Base-by-base conservation (phyloP, 2,888 invertebrate species). In the Sclerodermus sp. region DNA sequence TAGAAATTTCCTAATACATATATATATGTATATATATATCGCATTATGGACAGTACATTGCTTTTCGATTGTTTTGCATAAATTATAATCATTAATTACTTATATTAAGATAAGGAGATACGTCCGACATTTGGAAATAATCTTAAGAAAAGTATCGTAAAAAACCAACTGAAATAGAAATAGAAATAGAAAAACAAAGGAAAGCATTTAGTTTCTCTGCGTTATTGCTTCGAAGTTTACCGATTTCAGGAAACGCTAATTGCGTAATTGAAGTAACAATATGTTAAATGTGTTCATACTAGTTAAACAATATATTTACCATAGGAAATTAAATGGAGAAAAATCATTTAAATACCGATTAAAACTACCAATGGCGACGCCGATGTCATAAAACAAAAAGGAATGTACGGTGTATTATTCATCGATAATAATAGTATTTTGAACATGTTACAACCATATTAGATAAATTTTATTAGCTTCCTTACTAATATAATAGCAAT, bases 231-330 rank as follows among this genome's bases (percentile, higher is more conserved):
- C 55, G 55, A 63, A 58, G 47, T 60, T 55, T 55, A 53, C 50
- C 43, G 54, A 64, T 57, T 64, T 66, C 59, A 58, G 53, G 56
- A 60, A 55, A 55, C 55, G 56, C 61, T 64, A 55, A 48, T 64
- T 56, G 53, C 57, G 51, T 60, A 60, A 60, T 60, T 62, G 47
- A 47, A 34, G 53, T 66, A 67, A 67, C 64, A 67, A 70, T 68
- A 70, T 62, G 62, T 71, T 69, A 45, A 68, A 71, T 71, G 73
- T 72, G 71, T 73, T 74, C 68, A 71, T 63, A 49, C 53, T 71
- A 67, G 64, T 60, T 55, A 58, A 66, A 64, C 58, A 55, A 53
- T 61, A 58, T 62, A 64, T 62, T 63, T 55, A 67, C 60, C 50
- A 14, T 55, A 53, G 50, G 53, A 47, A 50, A 45, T 48, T 36